Evolutionary conservation across 2,888 invertebrate species (phyloP), one percentile per base, ranked within the genome.

Genomic region (Agrotis clavis): DNA sequence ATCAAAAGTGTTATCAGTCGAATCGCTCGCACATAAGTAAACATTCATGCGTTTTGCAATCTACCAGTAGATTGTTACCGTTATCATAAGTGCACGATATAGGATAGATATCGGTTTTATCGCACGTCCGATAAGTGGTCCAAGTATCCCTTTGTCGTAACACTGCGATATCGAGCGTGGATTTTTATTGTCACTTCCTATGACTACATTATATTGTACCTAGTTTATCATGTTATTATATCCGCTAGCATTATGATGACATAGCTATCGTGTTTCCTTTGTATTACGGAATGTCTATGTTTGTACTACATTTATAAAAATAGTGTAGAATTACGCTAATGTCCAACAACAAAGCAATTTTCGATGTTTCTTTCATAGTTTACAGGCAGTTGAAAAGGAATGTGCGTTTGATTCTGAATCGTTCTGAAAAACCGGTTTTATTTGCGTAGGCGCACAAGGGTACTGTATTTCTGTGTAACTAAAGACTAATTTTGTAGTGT

Each of bases 1-100:
- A 84, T 85, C 81, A 67, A 64, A 74, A 47, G 9, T 30, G 25
- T 61, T 84, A 88, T 88, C 87, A 83, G 82, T 81, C 78, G 76
- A 80, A 85, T 85, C 81, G 81, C 71, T 76, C 75, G 72, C 81
- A 79, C 83, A 69, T 82, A 78, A 81, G 80, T 85, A 85, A 81
- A 87, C 78, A 81, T 84, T 81, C 81, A 81, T 75, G 67, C 79
- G 83, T 86, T 87, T 83, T 80, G 87, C 86, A 86, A 89, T 84
- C 77, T 71, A 76, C 71, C 69, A 79, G 71, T 82, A 79, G 82
- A 84, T 87, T 86, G 86, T 82, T 72, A 74, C 68, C 71, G 77
- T 81, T 89, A 89, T 67, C 73, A 72, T 81, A 82, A 85, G 77
- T 83, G 83, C 75, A 75, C 50, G 81, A 84, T 83, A 76, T 60